Base-by-base conservation (phyloP, 1,140 invertebrate genomes). In the Dendrolimus punctatus region DNA sequence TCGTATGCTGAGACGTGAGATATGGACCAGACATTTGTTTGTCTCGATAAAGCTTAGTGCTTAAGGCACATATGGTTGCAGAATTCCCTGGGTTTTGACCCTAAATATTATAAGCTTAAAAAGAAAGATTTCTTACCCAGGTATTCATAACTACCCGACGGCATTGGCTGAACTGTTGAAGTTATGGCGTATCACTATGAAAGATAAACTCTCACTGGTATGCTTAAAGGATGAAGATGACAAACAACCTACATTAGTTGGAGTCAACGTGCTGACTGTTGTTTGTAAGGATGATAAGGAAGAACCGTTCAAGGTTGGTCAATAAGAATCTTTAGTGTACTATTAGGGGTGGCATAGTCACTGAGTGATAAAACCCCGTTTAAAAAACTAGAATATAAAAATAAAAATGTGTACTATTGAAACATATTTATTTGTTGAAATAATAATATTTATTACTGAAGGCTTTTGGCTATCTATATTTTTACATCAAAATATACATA, bases 231-330 rank as follows among this genome's bases (percentile, higher is more conserved):
- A 84, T 38, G 62, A 59, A 9, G 71, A 73, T 8, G 53, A 58
- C 0, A 51, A 50, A 5, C 40, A 51, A n/a, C 52, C 62, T 0
- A 57, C 58, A 10, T 48, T 82, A 2, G 69, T 85, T 4, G 76
- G 73, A 0, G 73, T 79, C 23, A 85, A 85, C 43, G 69, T 78
- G 0, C 64, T 84, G 37, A 76, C 76, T 37, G 76, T 84, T 0
- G 62, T 53, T 6, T 62, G 58, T 41, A 73, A 73, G 49, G 64
- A 63, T 5, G 78, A 84, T 42, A 68, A 72, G 44, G 73, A 78
- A 5, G 78, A 78, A 9, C 62, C 63, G 0, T 80, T 83, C 56
- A 58, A 81, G 63, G 79, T 81, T 40, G 53, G 48, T 36, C 8
- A 23, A 37, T 23, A 23, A 23, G 36, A 37, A 4, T 46, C 1